Evolutionary conservation across 2,113 vertebrate species (phyloP).

Genomic region (Cinclus mexicanus): DNA sequence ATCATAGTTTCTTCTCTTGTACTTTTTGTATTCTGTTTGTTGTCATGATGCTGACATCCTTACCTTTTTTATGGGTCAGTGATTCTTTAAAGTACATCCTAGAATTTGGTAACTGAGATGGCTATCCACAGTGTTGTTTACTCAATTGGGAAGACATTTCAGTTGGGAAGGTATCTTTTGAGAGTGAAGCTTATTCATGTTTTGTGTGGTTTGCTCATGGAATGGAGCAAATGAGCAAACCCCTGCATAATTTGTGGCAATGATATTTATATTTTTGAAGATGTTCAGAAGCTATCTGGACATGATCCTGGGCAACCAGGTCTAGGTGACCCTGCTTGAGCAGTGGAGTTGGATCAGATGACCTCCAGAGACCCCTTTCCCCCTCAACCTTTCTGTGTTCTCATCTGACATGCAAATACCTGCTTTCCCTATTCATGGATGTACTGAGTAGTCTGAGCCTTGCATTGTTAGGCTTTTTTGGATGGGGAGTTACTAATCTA

Average conservation of each 20-base stretch:
- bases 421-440: not conserved
- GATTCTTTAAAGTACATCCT: not conserved
- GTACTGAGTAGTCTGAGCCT: not conserved
- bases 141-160: not conserved
- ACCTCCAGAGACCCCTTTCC: not conserved
- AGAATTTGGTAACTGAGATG: not conserved
- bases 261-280: not conserved
- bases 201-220: not conserved
- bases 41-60: not conserved
- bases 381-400: not conserved
- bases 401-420: not conserved
- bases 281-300: not conserved
- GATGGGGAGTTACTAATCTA: not conserved
- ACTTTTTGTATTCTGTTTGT: not conserved
- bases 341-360: not conserved
- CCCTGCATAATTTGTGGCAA: not conserved
- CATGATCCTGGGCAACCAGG: rapidly evolving
- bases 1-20: not conserved
- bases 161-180: not conserved
- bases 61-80: not conserved
- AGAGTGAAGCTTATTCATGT: not conserved
- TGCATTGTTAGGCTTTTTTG: not conserved
- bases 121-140: not conserved
- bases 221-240: not conserved
- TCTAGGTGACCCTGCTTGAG: not conserved